Evolutionary conservation across 2,888 invertebrate genomes (phyloP), one percentile per base, ranked within the genome.

Genomic region (Ametastegia equiseti): DNA sequence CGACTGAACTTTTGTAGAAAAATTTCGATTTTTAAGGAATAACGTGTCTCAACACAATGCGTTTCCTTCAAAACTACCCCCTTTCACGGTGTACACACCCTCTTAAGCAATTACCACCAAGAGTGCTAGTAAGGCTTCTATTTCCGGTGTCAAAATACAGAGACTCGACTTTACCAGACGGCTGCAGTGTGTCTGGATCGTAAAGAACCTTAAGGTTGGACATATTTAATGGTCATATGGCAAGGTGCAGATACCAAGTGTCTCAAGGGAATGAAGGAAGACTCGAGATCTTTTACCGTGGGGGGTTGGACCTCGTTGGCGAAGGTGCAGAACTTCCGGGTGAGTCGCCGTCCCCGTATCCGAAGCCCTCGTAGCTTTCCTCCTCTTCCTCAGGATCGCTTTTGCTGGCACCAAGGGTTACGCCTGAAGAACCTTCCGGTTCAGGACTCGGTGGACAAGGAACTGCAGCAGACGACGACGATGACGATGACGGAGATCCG

Each of bases 281-380:
- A 75, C 36, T 75, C 75, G 75, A 75, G 50, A 36, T 75, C 50
- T 75, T 81, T 86, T 80, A 88, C 88, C 86, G 86, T 27, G 84
- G 77, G 7, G 87, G 86, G 82, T 85, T 84, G 60, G 81, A 47
- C 60, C 75, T 75, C 60, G 81, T 81, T 2, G 91, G 91, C 42
- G 91, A 91, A 2, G 91, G 90, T 13, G 91, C 88, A 1, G 89
- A 89, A 23, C 90, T 90, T 81, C 87, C 87, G 15, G 89, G 89
- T 19, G 89, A 89, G 39, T 87, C 86, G 63, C 82, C 85, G 47
- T 88, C 89, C 71, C 39, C 88, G 81, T 88, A 90, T 0, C 91
- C 91, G 81, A 91, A 90, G 0, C 88, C 91, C 80, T 91, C 91
- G 90, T 89, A 91, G 45, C 88, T 88, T 81, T 90, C 91, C 82